Evolutionary conservation across 1,140 invertebrate genomes (phyloP).

Genomic region (Yoshiicerus persimilis): DNA sequence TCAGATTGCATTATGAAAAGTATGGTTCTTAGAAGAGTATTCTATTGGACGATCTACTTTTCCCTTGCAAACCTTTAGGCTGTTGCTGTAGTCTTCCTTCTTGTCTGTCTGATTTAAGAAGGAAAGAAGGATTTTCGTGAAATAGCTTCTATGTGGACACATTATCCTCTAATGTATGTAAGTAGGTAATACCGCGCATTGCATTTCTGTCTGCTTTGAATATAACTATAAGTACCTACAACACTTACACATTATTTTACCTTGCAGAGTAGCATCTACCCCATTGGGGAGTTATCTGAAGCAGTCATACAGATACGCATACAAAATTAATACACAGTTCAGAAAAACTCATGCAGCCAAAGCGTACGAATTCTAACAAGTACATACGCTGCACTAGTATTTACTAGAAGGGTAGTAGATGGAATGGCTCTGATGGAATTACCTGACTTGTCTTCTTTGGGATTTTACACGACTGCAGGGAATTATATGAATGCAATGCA

Average conservation of each 20-base stretch:
- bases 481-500: constrained; percentile 12
- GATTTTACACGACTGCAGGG: constrained; percentile 10
- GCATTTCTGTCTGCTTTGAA: neutral
- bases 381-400: neutral
- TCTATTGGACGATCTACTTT: neutral
- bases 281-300: neutral
- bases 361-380: neutral
- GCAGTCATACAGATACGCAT: neutral
- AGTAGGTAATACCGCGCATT: neutral
- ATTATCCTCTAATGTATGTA: constrained; percentile 8
- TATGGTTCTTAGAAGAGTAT: neutral
- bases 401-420: neutral
- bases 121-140: neutral
- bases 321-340: neutral
- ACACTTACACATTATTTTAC: neutral
- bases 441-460: constrained; percentile 1
- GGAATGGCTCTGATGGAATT: neutral
- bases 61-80: neutral
- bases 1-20: neutral
- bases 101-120: neutral
- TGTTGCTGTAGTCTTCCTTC: neutral
- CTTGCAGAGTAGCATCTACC: neutral
- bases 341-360: neutral
- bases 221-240: neutral
- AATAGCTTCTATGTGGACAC: neutral